Base-by-base conservation (phyloP, 1,140 invertebrate genomes). In the Drosophila teissieri region DNA sequence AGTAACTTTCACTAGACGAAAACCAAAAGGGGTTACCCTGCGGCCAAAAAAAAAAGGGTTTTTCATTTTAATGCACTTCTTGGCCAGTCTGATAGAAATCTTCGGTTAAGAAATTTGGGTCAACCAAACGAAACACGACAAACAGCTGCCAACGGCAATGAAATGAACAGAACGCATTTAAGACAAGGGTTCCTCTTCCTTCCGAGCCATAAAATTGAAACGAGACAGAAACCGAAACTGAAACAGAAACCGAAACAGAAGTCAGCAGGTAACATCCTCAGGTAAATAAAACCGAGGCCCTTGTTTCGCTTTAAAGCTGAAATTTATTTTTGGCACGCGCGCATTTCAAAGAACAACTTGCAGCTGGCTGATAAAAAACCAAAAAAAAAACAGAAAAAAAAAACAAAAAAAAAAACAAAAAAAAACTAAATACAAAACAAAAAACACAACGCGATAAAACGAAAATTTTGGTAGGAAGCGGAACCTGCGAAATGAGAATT, bases 81-180 rank as follows among this genome's bases (percentile, higher is more conserved):
- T 53, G 27, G 12, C 39, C 17, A 39, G 10, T 57, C 53, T 62
- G 82, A 79, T 73, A 80, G 65, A 61, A 81, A 85, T 62, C 78
- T 75, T 76, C 73, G 45, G 60, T 56, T 75, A 46, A 57, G 72
- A 74, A 74, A 74, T 64, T 74, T 74, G 70, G 72, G 72, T 74
- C 72, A 74, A 73, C 70, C 62, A 53, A 73, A 58, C 31, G 56
- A 37, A 58, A 61, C 46, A 61, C 46, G 58, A 61, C 58, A 53
- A 61, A 69, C 72, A 74, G 69, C 72, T 74, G 72, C 72, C 70
- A 74, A 72, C 40, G 55, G 45, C 69, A 72, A 73, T 72, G 58
- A 73, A 39, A 62, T 12, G 58, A 54, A 24, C 22, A 31, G 58
- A 54, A 24, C 31, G 39, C n/a, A 51, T 8, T 39, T n/a, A 37